phyloP scores from a whole-genome alignment of 2,113 vertebrate species.

The Barnardius zonarius region DNA sequence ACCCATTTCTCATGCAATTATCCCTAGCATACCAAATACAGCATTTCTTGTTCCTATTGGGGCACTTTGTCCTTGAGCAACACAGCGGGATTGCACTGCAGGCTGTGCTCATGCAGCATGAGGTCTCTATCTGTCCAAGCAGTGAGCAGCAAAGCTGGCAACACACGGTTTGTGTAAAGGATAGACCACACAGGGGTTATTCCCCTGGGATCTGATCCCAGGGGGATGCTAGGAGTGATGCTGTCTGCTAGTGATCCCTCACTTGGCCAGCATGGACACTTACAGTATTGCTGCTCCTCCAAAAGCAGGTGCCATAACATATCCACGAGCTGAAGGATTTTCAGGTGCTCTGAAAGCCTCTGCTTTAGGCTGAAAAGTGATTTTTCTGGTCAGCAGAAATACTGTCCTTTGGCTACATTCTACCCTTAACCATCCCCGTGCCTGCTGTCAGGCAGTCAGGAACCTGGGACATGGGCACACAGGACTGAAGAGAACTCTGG shows the following conservation, averaged over 20 bases:
- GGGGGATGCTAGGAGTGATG: neutral
- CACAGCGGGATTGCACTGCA: no score
- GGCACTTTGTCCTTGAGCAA: neutral
- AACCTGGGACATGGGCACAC: neutral
- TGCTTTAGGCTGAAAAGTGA: neutral
- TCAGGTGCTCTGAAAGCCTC: neutral
- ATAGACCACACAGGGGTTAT: neutral
- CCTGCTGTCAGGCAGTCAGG: neutral
- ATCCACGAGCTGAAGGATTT: neutral
- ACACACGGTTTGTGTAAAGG: neutral
- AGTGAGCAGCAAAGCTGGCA: neutral
- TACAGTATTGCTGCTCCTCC: neutral
- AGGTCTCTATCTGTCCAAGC: neutral
- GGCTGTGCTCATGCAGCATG: rapidly evolving
- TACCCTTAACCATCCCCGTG: neutral
- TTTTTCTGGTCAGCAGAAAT: neutral
- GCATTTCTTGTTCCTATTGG: neutral
- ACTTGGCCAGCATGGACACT: neutral
- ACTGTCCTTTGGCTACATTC: neutral
- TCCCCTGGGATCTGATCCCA: neutral
- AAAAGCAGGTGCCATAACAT: neutral
- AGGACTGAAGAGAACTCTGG: neutral
- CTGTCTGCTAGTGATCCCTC: neutral
- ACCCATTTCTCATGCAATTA: neutral
- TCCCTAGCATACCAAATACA: neutral